Evolutionary conservation across 1,140 invertebrate species (phyloP).

Genomic region (Bradysia coprophila): DNA sequence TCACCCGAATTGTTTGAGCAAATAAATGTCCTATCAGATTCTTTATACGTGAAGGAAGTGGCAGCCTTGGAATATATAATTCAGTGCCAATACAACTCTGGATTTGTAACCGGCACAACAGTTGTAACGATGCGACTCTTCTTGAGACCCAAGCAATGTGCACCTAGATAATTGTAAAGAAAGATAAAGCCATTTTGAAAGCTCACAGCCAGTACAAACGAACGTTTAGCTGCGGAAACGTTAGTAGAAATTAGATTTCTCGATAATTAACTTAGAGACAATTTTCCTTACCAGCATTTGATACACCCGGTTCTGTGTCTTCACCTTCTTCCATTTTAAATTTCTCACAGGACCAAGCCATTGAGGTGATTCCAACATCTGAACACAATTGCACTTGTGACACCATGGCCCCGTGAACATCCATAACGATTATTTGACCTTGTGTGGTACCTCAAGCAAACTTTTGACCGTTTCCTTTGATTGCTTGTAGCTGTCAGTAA

Average conservation of each 20-base stretch:
- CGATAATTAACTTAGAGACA: neutral
- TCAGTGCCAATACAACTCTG: conserved; percentile 39
- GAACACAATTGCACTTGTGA: conserved; percentile 67
- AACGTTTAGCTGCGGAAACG: conserved; percentile 28
- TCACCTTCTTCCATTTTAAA: conserved; percentile 96
- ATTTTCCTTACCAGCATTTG: conserved; percentile 22
- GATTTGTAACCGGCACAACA: conserved; percentile 61
- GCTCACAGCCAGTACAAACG: conserved; percentile 70
- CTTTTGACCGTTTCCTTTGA: conserved; percentile 89
- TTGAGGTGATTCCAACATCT: conserved; percentile 67
- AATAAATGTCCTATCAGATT: conserved; percentile 75
- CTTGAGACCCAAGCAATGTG: conserved; percentile 87
- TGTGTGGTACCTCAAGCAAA: conserved; percentile 90
- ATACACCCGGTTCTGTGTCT: conserved; percentile 35
- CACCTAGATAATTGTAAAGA: conserved; percentile 65
- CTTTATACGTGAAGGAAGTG: conserved; percentile 68
- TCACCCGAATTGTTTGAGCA: conserved; percentile 85
- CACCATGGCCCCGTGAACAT: conserved; percentile 87
- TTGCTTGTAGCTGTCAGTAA: no score
- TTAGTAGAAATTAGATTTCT: conserved; percentile 2
- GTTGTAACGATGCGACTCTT: conserved; percentile 72
- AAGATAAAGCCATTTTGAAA: conserved; percentile 77
- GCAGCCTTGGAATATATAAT: conserved; percentile 43
- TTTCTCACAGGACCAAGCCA: conserved; percentile 94
- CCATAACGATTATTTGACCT: conserved; percentile 88